Conservation (phyloP, 2,888 invertebrate species). For the Microctonus hyperodae region DNA sequence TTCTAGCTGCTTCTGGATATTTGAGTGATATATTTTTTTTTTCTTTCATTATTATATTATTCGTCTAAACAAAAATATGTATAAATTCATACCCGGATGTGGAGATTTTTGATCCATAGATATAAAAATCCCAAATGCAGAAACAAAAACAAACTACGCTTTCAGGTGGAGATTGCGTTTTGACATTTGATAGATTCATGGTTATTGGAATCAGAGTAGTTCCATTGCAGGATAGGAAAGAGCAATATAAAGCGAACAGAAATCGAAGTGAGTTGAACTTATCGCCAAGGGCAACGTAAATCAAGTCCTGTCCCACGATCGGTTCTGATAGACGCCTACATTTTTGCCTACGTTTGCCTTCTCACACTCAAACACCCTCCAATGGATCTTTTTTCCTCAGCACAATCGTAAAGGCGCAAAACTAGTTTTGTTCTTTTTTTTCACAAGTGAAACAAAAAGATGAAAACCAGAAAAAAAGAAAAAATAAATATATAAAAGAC, state of each 20-base stretch:
- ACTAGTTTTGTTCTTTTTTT: constrained; percentile 9
- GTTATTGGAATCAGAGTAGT: constrained; percentile 74
- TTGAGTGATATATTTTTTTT: constrained; percentile 28
- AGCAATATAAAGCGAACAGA: constrained; percentile 15
- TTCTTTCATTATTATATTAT: constrained; percentile 27
- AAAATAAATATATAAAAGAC: constrained; percentile 1
- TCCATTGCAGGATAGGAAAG: constrained; percentile 39
- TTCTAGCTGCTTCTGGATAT: constrained; percentile 25
- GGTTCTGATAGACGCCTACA: constrained; percentile 41
- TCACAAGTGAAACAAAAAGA: not conserved
- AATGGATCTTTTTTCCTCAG: not conserved
- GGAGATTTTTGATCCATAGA: not conserved
- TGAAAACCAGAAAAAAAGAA: not conserved
- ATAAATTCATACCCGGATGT: not conserved
- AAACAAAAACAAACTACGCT: constrained; percentile 46
- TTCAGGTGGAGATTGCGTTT: constrained; percentile 72
- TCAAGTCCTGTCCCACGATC: constrained; percentile 46
- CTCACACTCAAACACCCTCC: constrained; percentile 1
- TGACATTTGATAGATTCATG: constrained; percentile 82
- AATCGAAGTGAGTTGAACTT: constrained; percentile 35
- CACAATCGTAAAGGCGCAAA: constrained; percentile 6
- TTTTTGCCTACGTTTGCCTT: constrained; percentile 39
- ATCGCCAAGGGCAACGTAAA: constrained; percentile 55
- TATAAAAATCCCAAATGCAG: not conserved
- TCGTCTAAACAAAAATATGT: constrained; percentile 35